Conservation (phyloP, 2,888 invertebrate species). For the Folsomia manolachei region DNA sequence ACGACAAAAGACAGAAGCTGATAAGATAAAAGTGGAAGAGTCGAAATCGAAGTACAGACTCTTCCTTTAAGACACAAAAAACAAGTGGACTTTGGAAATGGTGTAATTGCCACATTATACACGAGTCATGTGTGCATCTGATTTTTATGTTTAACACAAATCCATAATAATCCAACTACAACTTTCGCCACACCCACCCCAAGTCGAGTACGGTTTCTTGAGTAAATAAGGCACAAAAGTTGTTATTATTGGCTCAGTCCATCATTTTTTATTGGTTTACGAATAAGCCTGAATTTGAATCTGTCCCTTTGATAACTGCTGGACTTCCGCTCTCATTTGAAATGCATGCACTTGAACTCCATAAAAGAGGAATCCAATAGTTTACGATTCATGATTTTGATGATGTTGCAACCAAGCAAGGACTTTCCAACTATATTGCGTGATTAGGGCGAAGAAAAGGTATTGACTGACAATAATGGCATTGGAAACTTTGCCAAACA, state of each 20-base stretch:
- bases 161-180: too few species aligned
- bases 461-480: background rate
- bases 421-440: too few species aligned
- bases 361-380: background rate
- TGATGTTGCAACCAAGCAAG: background rate
- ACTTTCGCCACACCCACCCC: too few species aligned
- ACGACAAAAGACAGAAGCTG: background rate
- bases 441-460: background rate
- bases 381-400: background rate
- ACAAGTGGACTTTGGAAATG: too few species aligned
- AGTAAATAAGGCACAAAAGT: too few species aligned
- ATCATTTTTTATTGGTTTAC: too few species aligned
- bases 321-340: background rate
- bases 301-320: background rate
- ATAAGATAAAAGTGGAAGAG: background rate
- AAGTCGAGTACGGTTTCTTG: too few species aligned
- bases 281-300: too few species aligned
- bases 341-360: background rate
- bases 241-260: too few species aligned
- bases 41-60: background rate
- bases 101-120: too few species aligned
- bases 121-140: background rate
- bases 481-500: conserved; percentile 14
- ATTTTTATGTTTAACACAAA: too few species aligned
- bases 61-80: background rate